Evolutionary conservation across 2,888 invertebrate genomes (phyloP), one percentile per base, ranked within the genome.

Genomic region (Heliconius hortense): DNA sequence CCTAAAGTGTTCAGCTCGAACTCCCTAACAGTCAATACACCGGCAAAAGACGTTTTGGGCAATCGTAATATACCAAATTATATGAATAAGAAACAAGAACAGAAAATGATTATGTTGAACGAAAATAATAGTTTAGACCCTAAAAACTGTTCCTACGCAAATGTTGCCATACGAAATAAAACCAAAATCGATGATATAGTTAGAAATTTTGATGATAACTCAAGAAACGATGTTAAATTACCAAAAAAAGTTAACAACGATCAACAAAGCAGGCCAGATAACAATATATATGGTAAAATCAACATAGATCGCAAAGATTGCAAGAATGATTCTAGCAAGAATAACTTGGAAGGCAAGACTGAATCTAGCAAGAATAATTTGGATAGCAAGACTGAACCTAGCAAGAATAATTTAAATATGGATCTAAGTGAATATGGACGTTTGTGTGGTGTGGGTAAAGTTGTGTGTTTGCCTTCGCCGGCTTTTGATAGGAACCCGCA

Each of bases 1-100:
- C 97, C 97, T 0, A 97, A 97, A 91, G 97, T 97, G 0, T 97
- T 97, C 82, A 96, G 96, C 31, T 95, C 97, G 0, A 97, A 97
- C 84, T 95, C 96, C 11, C 88, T 97, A 13, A 97, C 97, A 0
- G 96, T 97, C 0, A 97, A 96, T 81, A 97, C 97, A 7, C 97
- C 97, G 0, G 97, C 97, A 0, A 97, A 96, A 88, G 97, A 97
- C 81, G 97, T 97, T 0, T 88, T 97, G 53, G 97, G 97, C 0
- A 95, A 95, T 13, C 95, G 95, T 84, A 92, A 95, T 0, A 78
- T 91, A 5, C 94, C 94, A 28, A 96, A 95, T 80, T 96, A 95
- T 82, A 95, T 96, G 71, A 95, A 95, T 88, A 95, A 90, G 87
- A 95, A 78, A 91, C 95, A 87, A 89, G 79, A 95, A 91, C 85